These are phyloP conservation scores for Smithornis capensis DNA, from an alignment of 2,113 vertebrate genomes.

Conservation along the genomic window DNA sequence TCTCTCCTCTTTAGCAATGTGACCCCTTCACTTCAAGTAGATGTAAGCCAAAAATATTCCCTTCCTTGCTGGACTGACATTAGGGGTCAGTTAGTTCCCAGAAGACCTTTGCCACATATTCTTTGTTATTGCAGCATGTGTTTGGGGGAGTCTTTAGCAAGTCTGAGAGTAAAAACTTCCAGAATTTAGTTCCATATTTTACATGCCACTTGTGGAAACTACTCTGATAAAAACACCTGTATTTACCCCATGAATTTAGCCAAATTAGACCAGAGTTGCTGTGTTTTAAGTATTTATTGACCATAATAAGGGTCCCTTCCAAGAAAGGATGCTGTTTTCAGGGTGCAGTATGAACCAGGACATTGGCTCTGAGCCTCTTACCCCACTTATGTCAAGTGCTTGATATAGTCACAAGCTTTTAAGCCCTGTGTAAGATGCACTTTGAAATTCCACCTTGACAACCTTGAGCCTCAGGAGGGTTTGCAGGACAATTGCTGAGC, in stretches of 20 bases:
- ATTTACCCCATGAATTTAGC: neutral
- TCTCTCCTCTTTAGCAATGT: constrained; percentile 12
- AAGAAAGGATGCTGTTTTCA: neutral
- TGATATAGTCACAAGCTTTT: constrained; percentile 29
- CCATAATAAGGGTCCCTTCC: neutral
- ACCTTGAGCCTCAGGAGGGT: neutral
- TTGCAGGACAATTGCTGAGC: neutral
- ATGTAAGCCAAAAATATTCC: constrained; percentile 15
- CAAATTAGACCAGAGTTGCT: neutral
- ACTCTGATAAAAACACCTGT: neutral
- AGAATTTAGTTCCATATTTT: neutral
- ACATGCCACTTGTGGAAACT: neutral
- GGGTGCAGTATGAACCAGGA: neutral
- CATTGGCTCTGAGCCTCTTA: constrained; percentile 22
- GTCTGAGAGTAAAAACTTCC: neutral
- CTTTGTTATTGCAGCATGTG: neutral
- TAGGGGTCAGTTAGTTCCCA: neutral
- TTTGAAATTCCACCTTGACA: constrained; percentile 1
- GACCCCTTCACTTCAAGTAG: neutral
- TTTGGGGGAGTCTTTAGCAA: neutral
- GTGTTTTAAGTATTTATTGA: neutral
- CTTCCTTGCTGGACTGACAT: neutral
- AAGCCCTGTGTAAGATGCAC: constrained; percentile 20
- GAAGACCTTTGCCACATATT: neutral
- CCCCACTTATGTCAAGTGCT: constrained; percentile 8